Base-by-base conservation (phyloP, 1,140 invertebrate species). In the Brachionus calyciflorus region DNA sequence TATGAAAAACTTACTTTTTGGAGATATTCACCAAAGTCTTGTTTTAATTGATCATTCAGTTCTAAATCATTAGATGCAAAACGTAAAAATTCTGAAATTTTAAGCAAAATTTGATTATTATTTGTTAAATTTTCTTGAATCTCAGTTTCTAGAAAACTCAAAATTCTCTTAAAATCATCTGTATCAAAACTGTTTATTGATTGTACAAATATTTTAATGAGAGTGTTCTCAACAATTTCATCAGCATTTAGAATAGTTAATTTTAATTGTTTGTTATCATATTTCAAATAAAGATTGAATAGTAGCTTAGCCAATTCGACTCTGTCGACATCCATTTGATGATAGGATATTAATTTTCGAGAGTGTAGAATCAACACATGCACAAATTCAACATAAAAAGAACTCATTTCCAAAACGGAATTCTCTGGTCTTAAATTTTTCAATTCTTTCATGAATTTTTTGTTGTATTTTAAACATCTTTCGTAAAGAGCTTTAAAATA, bases 11-110 rank as follows among this genome's bases (percentile, higher is more conserved):
- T 12, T 57, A 33, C 55, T 60, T 65, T 65, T 65, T 65, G 60
- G 21, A 65, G 30, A 65, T 21, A 65, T 44, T 65, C 60, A 65
- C 37, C 17, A 65, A 65, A 65, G 30, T 65, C 60, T 65, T 21
- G 40, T 24, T 65, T 65, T 9, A 65, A 41, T 2, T 17, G 4
- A 24, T 65, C 60, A 44, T 14, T 65, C 9, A 65, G 24, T 21
- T 65, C 60, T 1, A 65, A 19, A 3, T 65, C 37, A 44, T 65
- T 65, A 4, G 37, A 37, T 17, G 41, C 41, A n/a, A 14, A 65
- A 44, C 44, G 21, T 7, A 65, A 21, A 24, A 65, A 24, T n/a
- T 65, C 17, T 44, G 33, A 65, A 26, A 65, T 65, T 65, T 65
- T 65, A 14, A 65, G 19, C 26, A 65, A 28, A 65, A 24, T 14